Conservation (phyloP, 2,797 vertebrate species). For the Enteromius radiatus region DNA sequence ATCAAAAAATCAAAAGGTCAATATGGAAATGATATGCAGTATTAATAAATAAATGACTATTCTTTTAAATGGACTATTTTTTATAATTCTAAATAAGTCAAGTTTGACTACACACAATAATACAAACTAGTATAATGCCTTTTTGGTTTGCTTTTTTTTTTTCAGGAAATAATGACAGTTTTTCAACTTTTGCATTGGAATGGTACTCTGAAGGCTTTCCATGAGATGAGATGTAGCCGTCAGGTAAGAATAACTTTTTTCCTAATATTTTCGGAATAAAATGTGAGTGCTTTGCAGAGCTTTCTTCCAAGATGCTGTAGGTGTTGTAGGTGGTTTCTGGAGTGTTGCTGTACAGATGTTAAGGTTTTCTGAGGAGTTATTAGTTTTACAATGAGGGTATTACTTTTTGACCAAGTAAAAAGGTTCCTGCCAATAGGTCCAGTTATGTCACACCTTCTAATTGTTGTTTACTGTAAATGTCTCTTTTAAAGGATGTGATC, state of each 20-base stretch:
- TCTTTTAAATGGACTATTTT: neutral
- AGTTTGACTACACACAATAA: neutral
- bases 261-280: neutral
- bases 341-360: neutral
- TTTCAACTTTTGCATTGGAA: constrained; percentile 95
- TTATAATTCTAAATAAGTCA: neutral
- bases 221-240: constrained; percentile 84
- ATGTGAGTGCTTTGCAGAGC: neutral
- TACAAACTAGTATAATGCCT: neutral
- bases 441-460: neutral
- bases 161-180: constrained; percentile 91
- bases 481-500: constrained; percentile 85
- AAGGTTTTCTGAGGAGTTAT: neutral
- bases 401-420: neutral
- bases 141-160: constrained; percentile 20
- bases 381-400: neutral
- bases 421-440: neutral
- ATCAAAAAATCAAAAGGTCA: neutral
- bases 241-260: constrained; percentile 76
- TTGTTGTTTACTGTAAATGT: neutral
- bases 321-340: neutral
- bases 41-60: neutral
- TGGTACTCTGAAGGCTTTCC: constrained; percentile 86
- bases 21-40: neutral
- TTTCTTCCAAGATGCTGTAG: neutral